Conservation (phyloP, 2,113 vertebrate genomes). For the Grallaria varia region DNA sequence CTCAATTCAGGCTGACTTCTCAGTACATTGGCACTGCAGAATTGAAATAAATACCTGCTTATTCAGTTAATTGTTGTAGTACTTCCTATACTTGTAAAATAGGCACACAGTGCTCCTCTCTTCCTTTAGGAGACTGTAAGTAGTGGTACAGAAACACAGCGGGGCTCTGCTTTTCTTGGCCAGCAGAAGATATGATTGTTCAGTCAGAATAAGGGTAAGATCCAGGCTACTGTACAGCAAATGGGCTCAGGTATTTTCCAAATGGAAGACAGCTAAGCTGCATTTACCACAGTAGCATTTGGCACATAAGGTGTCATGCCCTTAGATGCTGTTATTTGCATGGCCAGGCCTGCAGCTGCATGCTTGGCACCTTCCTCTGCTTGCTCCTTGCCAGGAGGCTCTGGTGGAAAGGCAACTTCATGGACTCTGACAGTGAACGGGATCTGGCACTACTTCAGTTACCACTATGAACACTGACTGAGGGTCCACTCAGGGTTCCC, state of each 20-base stretch:
- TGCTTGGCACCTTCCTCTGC: not conserved
- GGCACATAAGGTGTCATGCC: not conserved
- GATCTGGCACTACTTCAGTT: not conserved
- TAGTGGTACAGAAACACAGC: not conserved
- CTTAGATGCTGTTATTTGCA: not conserved
- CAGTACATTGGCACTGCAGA: not conserved
- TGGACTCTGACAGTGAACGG: not conserved
- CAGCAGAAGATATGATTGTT: fast-evolving
- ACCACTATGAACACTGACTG: not conserved
- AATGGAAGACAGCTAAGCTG: not conserved
- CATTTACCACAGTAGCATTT: not conserved
- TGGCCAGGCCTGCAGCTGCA: not conserved
- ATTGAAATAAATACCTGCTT: not conserved
- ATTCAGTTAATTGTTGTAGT: not conserved
- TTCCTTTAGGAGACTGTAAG: not conserved
- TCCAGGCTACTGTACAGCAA: not conserved
- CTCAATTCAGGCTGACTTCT: not conserved
- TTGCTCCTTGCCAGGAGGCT: not conserved
- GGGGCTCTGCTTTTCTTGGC: not conserved
- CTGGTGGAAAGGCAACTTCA: not conserved
- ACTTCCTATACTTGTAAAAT: not conserved
- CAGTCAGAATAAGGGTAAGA: not conserved
- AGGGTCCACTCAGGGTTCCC: not conserved
- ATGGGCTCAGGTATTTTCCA: not conserved
- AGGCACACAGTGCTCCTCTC: not conserved